Evolutionary conservation across 2,888 invertebrate species (phyloP), one percentile per base, ranked within the genome.

Genomic region (Hymenopus coronatus): DNA sequence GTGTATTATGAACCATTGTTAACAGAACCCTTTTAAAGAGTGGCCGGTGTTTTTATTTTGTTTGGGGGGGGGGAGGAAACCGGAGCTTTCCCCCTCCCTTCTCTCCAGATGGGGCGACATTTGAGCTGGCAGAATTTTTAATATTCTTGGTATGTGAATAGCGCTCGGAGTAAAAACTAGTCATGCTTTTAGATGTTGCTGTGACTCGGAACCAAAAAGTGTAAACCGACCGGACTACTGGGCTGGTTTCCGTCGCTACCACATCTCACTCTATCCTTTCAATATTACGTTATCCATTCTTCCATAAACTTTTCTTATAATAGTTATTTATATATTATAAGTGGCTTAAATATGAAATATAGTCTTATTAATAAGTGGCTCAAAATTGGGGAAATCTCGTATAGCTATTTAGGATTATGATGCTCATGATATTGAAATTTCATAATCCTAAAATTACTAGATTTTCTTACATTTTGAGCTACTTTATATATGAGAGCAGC

Each of bases 61-160:
- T 3, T 20, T 20, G 25, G 4, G 54, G 20, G 54, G 14, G 54
- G 54, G 15, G 20, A 54, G 20, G 20, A 25, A 70, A 70, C 54
- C 54, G 54, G 54, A 70, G 15, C 15, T 70, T 70, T 70, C 25
- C 25, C 25, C 25, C 6, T 14, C 6, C 25, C 20, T 15, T 15
- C 20, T 85, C n/a, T 85, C 9, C 85, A n/a, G 54, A 46, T 15
- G 46, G 28, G 54, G 54, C 46, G 85, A 85, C 85, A 85, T 27
- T 85, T 54, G 33, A 33, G 25, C 46, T 82, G 82, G 87, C n/a
- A 87, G 87, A 87, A 87, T 87, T 87, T 87, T 87, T 87, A 87
- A 87, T 87, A 82, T 87, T 87, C 87, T 27, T 82, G 87, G 87
- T 87, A 87, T 87, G 82, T 33, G 87, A 82, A 54, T 87, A 15